Conservation (phyloP, 2,797 vertebrate genomes). For the Eurystomus glaucurus region DNA sequence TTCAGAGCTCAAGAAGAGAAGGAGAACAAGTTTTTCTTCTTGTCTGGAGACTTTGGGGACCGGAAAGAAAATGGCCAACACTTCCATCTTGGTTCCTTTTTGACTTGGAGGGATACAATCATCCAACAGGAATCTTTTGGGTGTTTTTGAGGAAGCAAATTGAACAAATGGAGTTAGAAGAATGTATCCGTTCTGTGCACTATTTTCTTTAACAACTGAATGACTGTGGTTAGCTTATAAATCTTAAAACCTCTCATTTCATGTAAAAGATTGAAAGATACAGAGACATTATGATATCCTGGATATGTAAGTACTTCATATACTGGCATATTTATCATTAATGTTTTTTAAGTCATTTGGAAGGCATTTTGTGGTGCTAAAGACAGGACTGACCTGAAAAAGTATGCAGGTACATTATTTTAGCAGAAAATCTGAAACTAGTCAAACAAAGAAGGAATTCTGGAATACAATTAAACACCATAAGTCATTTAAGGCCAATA, state of each 20-base stretch:
- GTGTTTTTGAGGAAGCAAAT: background rate
- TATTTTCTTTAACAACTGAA: background rate
- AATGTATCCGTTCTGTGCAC: background rate
- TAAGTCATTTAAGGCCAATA: constrained; percentile 8
- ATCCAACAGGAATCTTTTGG: background rate
- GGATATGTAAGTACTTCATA: background rate
- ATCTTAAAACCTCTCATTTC: background rate
- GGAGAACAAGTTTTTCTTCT: background rate
- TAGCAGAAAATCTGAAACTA: background rate
- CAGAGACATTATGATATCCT: background rate
- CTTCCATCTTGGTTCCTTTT: background rate
- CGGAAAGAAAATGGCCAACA: background rate
- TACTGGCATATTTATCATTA: background rate
- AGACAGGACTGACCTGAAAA: background rate
- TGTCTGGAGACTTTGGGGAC: background rate
- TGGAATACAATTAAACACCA: background rate
- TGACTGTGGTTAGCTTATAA: background rate
- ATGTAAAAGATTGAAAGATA: constrained; percentile 1
- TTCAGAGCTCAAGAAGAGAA: background rate
- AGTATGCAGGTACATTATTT: background rate
- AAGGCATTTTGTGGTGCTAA: background rate
- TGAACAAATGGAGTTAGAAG: background rate
- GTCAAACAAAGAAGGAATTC: constrained; percentile 38
- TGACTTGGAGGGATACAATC: background rate
- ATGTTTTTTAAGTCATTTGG: background rate